Percentiles rank a stretch among this genome's conserved stretches.
phyloP scores from a whole-genome alignment of 2,113 vertebrate species.

The Edolisoma coerulescens region DNA sequence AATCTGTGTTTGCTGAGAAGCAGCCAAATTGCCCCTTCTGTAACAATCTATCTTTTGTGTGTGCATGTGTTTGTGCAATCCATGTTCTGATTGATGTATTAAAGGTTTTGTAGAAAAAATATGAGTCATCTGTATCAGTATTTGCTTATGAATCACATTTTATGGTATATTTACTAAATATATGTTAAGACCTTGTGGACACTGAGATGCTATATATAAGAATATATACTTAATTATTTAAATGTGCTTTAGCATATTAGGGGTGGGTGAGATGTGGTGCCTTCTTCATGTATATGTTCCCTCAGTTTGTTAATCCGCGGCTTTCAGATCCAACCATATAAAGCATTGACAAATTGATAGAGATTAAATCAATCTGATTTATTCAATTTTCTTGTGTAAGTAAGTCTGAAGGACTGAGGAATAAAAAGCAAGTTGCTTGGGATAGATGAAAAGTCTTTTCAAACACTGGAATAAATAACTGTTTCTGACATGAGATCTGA shows the following conservation, averaged over 20 bases:
- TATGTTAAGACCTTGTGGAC: not conserved
- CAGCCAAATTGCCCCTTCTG: slow-evolving; percentile 50
- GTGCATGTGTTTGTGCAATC: slow-evolving; percentile 37
- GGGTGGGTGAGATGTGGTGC: not conserved
- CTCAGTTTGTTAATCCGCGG: not conserved
- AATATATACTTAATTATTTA: not conserved
- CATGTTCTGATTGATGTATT: slow-evolving; percentile 44
- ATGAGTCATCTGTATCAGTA: not conserved
- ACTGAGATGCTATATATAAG: not conserved
- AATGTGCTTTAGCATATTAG: not conserved
- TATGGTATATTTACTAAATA: not conserved
- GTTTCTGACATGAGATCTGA: not conserved
- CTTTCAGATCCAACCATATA: not conserved
- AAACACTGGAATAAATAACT: not conserved
- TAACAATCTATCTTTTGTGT: not conserved
- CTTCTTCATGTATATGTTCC: not conserved
- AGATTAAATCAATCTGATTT: slow-evolving; percentile 38
- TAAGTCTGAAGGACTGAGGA: not conserved
- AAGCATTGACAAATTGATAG: not conserved
- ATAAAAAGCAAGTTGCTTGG: not conserved
- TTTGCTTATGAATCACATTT: not conserved
- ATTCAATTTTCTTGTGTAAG: not conserved
- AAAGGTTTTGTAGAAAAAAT: not conserved
- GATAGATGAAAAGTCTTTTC: not conserved
- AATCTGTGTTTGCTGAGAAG: slow-evolving; percentile 55